A percentile compares a stretch with the other conserved stretches of the same genome.
phyloP scores from a whole-genome alignment of 2,797 vertebrate genomes.

The Pantherophis vulpinus region DNA sequence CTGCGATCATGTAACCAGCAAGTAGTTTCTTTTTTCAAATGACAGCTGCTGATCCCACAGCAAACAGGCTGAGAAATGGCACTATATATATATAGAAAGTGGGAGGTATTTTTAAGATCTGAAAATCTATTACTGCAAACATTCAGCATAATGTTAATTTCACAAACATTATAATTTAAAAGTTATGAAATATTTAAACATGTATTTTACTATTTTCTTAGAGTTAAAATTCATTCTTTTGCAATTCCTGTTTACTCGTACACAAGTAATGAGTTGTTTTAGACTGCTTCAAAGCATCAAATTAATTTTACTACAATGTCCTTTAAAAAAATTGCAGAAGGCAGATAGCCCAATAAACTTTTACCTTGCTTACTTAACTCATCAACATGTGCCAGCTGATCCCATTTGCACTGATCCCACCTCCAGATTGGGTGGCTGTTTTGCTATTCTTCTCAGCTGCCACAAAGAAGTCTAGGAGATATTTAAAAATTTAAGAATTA shows the following conservation, averaged over 20 bases:
- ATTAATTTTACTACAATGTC: background rate
- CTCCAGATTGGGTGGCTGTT: background rate
- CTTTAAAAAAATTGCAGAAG: background rate
- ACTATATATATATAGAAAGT: background rate
- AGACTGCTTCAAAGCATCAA: background rate
- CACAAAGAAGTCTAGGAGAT: background rate
- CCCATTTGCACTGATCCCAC: background rate
- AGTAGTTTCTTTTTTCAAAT: background rate
- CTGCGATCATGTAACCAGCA: background rate
- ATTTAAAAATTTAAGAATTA: background rate
- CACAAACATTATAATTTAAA: background rate
- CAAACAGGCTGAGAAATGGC: background rate
- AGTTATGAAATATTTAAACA: background rate
- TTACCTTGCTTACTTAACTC: background rate
- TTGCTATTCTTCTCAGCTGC: background rate
- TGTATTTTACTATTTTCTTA: background rate
- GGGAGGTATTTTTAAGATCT: background rate
- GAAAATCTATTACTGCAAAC: background rate
- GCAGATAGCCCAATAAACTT: background rate
- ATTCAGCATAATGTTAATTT: background rate
- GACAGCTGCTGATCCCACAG: background rate
- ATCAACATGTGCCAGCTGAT: background rate
- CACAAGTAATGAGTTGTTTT: background rate
- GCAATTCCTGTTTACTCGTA: background rate
- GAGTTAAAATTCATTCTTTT: background rate